Conservation (phyloP, 2,888 invertebrate species). For the Mimumesa dahlbomi region DNA sequence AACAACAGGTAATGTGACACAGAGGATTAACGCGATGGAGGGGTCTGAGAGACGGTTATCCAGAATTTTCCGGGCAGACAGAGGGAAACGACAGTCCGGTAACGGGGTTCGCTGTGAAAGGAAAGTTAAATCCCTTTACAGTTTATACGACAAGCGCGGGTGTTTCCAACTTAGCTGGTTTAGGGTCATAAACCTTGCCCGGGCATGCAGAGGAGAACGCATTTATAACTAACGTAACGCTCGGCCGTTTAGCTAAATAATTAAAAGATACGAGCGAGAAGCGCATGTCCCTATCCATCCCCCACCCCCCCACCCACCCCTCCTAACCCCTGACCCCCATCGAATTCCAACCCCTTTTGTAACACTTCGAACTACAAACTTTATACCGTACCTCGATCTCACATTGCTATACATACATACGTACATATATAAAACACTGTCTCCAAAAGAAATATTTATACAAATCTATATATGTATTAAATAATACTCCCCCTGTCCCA, state of each 20-base stretch:
- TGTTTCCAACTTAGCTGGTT: constrained; percentile 75
- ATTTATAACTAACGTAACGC: constrained; percentile 76
- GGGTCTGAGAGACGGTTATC: constrained; percentile 50
- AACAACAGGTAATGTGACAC: constrained; percentile 61
- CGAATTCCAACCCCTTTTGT: constrained; percentile 36
- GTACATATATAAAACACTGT: too few species aligned
- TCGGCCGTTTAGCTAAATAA: constrained; percentile 76
- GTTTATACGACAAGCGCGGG: constrained; percentile 75
- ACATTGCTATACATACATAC: too few species aligned
- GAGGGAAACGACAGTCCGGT: constrained; percentile 64
- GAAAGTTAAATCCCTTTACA: constrained; percentile 79
- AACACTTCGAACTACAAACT: constrained; percentile 32
- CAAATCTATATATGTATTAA: too few species aligned
- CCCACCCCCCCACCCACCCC: constrained; percentile 48
- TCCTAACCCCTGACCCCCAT: constrained; percentile 7
- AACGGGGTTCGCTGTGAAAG: constrained; percentile 72
- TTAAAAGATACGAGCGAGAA: constrained; percentile 76
- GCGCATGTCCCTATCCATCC: constrained; percentile 44
- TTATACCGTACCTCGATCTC: constrained; percentile 9
- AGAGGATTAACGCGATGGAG: constrained; percentile 59
- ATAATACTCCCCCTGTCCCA: too few species aligned
- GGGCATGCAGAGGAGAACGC: constrained; percentile 70
- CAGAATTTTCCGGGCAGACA: constrained; percentile 67
- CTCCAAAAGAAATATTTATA: too few species aligned
- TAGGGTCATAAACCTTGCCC: constrained; percentile 74